phyloP scores from a whole-genome alignment of 2,113 vertebrate genomes.

The Parus major region DNA sequence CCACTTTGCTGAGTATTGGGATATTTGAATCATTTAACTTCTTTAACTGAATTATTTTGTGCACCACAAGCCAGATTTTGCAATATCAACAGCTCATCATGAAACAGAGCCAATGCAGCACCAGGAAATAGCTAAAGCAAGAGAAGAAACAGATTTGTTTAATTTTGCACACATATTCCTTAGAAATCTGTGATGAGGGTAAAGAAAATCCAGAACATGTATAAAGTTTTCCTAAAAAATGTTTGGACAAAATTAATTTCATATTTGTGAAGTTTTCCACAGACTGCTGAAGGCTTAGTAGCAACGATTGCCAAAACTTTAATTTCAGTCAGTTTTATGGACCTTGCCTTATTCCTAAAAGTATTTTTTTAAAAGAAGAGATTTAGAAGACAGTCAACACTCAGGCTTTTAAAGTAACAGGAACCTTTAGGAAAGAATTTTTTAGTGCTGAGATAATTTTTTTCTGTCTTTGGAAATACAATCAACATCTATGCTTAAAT shows the following conservation, averaged over 20 bases:
- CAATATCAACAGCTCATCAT: constrained; percentile 48
- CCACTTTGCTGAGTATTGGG: constrained; percentile 32
- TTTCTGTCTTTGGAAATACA: neutral
- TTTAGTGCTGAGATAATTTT: neutral
- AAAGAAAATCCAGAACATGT: neutral
- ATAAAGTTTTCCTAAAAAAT: neutral
- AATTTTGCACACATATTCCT: neutral
- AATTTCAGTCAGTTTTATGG: neutral
- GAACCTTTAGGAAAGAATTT: neutral
- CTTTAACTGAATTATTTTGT: constrained; percentile 25
- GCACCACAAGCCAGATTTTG: constrained; percentile 17
- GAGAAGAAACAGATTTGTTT: constrained; percentile 35
- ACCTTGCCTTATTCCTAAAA: neutral
- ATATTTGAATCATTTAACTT: constrained; percentile 51
- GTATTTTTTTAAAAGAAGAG: neutral
- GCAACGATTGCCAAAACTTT: neutral
- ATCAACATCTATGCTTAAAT: neutral
- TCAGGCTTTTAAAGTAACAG: neutral
- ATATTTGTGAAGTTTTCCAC: neutral
- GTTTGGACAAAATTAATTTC: constrained; percentile 8
- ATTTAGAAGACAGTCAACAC: neutral
- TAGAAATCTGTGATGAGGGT: neutral
- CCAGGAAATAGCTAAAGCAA: constrained; percentile 10
- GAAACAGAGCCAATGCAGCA: constrained; percentile 1
- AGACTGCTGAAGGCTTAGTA: neutral